Evolutionary conservation across 2,113 vertebrate genomes (phyloP).

Genomic region (Corythornis madagascariensis): DNA sequence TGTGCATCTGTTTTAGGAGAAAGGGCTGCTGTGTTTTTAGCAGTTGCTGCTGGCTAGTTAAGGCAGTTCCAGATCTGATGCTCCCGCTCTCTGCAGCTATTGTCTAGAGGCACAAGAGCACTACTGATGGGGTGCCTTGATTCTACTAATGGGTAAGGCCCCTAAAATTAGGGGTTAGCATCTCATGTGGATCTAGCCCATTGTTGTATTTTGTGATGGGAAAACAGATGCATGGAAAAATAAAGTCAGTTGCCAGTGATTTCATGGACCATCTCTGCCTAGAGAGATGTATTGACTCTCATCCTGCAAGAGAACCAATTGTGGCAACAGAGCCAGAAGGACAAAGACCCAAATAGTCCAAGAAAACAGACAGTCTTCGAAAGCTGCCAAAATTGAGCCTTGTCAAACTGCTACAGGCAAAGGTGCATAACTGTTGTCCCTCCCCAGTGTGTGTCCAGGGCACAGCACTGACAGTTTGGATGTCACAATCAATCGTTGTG

Average conservation of each 20-base stretch:
- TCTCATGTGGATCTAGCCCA: not conserved
- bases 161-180: not conserved
- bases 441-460: accelerated
- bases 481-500: not conserved
- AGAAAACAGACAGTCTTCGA: not conserved
- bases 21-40: not conserved
- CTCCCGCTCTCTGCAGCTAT: not conserved
- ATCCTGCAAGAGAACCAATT: not conserved
- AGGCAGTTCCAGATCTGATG: not conserved
- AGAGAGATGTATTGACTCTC: not conserved
- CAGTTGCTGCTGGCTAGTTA: not conserved
- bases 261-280: not conserved
- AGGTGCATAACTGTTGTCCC: accelerated
- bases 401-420: not conserved
- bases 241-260: not conserved
- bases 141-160: not conserved
- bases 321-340: not conserved
- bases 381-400: not conserved
- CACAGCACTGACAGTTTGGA: accelerated
- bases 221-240: not conserved
- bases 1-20: not conserved
- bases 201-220: not conserved
- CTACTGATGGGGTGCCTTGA: not conserved
- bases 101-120: not conserved
- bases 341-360: not conserved